Conservation (phyloP, 1,140 invertebrate species). For the Chrysoperla carnea region DNA sequence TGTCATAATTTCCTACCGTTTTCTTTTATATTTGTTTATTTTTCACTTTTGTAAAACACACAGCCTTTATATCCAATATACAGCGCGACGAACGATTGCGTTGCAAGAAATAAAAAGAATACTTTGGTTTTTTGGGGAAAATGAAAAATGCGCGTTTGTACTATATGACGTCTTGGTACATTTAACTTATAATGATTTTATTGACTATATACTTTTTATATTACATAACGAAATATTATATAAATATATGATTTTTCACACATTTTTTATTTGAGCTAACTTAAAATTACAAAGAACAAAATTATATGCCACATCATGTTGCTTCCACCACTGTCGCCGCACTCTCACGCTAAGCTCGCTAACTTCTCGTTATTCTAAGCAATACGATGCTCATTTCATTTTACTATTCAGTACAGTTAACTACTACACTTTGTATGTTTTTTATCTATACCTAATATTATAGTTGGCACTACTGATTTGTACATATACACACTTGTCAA, state of each 20-base stretch:
- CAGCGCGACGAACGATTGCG: neutral
- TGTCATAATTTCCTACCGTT: too few relatives aligned
- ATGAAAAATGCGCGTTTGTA: conserved; percentile 14
- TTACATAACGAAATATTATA: conserved; percentile 20
- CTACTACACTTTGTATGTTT: too few relatives aligned
- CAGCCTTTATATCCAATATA: conserved; percentile 19
- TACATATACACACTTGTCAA: too few relatives aligned
- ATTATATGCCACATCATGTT: conserved; percentile 26
- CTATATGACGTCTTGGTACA: conserved; percentile 11
- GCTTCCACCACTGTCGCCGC: conserved; percentile 17
- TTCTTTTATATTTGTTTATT: too few relatives aligned
- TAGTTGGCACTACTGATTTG: too few relatives aligned
- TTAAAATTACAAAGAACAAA: conserved; percentile 15
- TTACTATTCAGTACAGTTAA: too few relatives aligned
- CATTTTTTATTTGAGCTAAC: conserved; percentile 13
- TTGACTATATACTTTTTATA: conserved; percentile 18
- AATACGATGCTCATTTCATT: too few relatives aligned
- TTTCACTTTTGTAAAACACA: conserved; percentile 5
- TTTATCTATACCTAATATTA: too few relatives aligned
- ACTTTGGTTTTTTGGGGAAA: conserved; percentile 9
- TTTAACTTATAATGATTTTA: conserved; percentile 5
- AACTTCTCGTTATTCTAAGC: neutral
- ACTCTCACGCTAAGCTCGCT: conserved; percentile 4
- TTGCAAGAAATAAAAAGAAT: conserved; percentile 5
- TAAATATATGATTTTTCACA: conserved; percentile 14